A percentile compares a stretch with the other conserved stretches of the same genome.
These are phyloP conservation scores for Gallinago stenura DNA, from an alignment of 2,797 vertebrate species.

Conservation along the genomic window DNA sequence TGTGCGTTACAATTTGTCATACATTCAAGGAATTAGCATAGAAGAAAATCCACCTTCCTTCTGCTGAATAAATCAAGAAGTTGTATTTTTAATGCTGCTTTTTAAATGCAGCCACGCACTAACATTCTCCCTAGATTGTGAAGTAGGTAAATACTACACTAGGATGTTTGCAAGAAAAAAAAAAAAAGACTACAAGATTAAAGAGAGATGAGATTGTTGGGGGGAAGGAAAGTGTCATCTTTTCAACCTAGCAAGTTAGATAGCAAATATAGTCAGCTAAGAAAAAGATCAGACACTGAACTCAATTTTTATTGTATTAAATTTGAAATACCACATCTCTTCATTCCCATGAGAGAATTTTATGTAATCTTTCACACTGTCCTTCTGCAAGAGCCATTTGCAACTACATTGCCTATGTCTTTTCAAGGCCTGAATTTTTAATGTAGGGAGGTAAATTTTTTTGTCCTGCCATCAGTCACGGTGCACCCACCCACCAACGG, in stretches of 20 bases:
- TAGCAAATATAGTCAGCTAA: constrained; percentile 1
- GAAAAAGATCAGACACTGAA: constrained; percentile 18
- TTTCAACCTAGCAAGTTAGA: not conserved
- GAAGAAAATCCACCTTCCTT: not conserved
- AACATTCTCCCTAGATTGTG: not conserved
- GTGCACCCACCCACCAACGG: not conserved
- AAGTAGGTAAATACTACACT: not conserved
- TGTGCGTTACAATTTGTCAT: not conserved
- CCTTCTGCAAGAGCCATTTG: constrained; percentile 42
- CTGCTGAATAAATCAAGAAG: not conserved
- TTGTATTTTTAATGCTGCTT: not conserved
- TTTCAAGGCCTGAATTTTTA: constrained; percentile 18
- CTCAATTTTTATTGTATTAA: constrained; percentile 28
- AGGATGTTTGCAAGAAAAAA: not conserved
- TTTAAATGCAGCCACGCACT: not conserved
- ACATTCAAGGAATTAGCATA: not conserved
- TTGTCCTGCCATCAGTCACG: not conserved
- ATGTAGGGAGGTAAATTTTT: not conserved
- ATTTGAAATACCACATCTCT: constrained; percentile 16
- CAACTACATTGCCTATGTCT: not conserved
- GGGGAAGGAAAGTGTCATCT: not conserved
- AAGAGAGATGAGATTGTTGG: not conserved
- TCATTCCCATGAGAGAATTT: not conserved
- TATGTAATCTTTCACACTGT: not conserved
- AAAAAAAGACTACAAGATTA: not conserved